Evolutionary conservation across 2,888 invertebrate genomes (phyloP), one percentile per base, ranked within the genome.

Genomic region (Lapara coniferarum): DNA sequence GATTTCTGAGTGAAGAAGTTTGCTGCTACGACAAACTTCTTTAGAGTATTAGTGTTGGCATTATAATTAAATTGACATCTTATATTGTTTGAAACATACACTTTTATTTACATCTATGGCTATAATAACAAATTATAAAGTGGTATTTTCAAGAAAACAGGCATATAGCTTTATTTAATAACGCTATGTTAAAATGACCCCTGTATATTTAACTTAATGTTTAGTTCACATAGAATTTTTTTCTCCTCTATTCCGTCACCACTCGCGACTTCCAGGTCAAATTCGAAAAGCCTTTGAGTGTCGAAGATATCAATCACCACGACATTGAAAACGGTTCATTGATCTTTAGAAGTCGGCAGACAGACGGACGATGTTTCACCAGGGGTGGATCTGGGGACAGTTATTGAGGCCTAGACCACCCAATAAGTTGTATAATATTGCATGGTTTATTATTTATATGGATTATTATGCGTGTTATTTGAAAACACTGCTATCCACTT

Each of bases 301-400:
- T 55, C 55, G 55, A 19, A 19, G 10, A 63, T 52, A 69, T 69
- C 53, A 69, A 69, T 69, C 44, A 63, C 63, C 16, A 69, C 63
- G 69, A 59, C 69, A 69, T 69, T 69, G 53, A 37, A 30, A 46
- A 53, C 25, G 16, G 69, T 69, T 69, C 59, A 66, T 59, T 66
- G 53, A 69, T 53, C 69, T 69, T 69, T 66, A 53, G 53, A 63
- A 53, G 63, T 51, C 51, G 51, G 57, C 51, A 66, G 44, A 66
- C 66, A 51, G 19, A 10, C 66, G 53, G 14, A 19, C 56, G 67
- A 10, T 46, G 67, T 55, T 10, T 10, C 19, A 55, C 10, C 5
- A 19, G 55, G 55, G 4, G 4, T 12, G 16, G 19, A 55, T 19
- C 55, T 10, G 10, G 10, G 12, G 7, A 19, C 55, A 55, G 19